Evolutionary conservation across 1,140 invertebrate genomes (phyloP).

Genomic region (Periplaneta americana): DNA sequence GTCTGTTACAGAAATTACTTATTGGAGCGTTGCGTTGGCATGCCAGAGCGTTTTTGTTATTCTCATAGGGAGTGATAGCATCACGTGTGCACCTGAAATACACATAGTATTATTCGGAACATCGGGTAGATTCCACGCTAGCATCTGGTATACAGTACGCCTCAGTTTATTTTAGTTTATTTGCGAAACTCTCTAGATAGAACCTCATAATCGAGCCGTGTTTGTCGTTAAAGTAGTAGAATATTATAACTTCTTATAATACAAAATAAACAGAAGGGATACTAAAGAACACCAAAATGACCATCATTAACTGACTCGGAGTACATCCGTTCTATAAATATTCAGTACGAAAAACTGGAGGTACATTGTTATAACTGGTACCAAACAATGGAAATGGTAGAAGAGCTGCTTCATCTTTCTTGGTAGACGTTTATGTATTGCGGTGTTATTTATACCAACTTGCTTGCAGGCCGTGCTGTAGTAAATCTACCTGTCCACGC

Average conservation of each 20-base stretch:
- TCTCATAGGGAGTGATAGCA: no score
- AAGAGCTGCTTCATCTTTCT: not conserved
- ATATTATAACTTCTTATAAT: not conserved
- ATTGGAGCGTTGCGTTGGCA: no score
- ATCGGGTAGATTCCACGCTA: not conserved
- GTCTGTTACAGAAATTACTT: no score
- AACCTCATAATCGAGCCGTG: not conserved
- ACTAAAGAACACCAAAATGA: not conserved
- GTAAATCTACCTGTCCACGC: not conserved
- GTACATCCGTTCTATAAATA: not conserved
- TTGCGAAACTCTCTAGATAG: not conserved
- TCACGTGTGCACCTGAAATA: not conserved
- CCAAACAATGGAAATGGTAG: not conserved
- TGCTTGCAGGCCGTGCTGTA: not conserved
- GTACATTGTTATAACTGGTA: not conserved
- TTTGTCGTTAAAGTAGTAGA: not conserved
- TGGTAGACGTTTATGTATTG: not conserved
- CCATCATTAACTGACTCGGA: not conserved
- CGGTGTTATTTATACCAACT: not conserved
- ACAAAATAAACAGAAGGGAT: not conserved
- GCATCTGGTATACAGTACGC: not conserved
- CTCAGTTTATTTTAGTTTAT: not conserved
- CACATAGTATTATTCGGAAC: not conserved
- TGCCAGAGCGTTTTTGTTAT: no score
- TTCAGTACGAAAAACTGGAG: not conserved